A percentile compares a stretch with the other conserved stretches of the same genome.
Conservation (phyloP, 2,113 vertebrate species). For the Mesoclemmys tuberculata region DNA sequence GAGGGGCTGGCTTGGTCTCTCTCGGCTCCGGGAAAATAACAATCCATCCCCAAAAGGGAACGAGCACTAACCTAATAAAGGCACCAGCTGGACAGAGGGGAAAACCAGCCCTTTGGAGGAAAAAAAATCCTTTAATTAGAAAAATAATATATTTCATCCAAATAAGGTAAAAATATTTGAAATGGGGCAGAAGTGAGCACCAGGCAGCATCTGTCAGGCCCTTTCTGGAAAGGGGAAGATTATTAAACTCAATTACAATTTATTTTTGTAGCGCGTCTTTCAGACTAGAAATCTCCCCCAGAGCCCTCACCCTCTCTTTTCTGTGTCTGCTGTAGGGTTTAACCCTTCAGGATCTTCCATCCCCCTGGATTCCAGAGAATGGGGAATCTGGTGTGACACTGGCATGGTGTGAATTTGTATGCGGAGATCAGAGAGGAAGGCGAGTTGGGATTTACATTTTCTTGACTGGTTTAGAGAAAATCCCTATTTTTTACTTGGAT, state of each 20-base stretch:
- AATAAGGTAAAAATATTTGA: constrained; percentile 91
- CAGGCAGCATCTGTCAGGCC: constrained; percentile 78
- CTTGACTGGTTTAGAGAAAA: constrained; percentile 4
- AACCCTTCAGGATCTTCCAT: background rate
- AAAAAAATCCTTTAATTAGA: constrained; percentile 84
- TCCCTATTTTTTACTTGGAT: background rate
- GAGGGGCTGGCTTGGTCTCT: constrained; percentile 67
- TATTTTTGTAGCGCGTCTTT: constrained; percentile 77
- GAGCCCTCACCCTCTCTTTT: background rate
- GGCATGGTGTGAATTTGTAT: background rate
- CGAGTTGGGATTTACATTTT: background rate
- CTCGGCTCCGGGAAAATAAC: constrained; percentile 71
- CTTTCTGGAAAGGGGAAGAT: constrained; percentile 79
- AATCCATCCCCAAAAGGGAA: constrained; percentile 79
- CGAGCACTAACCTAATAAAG: constrained; percentile 84
- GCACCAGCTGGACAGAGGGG: constrained; percentile 78
- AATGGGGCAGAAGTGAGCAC: constrained; percentile 84
- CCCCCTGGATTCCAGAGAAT: background rate
- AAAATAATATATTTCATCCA: constrained; percentile 90
- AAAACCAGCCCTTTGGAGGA: constrained; percentile 75
- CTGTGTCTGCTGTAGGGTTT: constrained; percentile 31
- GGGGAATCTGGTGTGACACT: background rate
- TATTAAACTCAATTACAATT: constrained; percentile 77
- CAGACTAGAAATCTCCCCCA: constrained; percentile 53
- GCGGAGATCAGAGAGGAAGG: background rate